Base-by-base conservation (phyloP, 2,888 invertebrate genomes). In the Euplagia quadripunctaria region DNA sequence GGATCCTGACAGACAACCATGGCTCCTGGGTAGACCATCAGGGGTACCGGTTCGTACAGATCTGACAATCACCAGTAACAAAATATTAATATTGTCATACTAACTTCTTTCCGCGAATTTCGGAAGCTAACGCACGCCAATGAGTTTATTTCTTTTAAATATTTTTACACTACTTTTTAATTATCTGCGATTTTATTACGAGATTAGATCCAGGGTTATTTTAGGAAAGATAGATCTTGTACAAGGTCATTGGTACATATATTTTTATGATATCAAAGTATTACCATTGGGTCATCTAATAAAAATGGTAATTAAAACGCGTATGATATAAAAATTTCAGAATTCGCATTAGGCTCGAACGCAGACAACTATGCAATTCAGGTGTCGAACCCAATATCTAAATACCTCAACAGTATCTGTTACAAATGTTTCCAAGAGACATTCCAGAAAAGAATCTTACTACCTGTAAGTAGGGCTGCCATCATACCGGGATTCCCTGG, bases 31-130 rank as follows among this genome's bases (percentile, higher is more conserved):
- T 78, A 70, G 77, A 82, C 80, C 85, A 82, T 78, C 79, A 80
- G 74, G 78, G 63, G 75, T 58, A 68, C 72, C 83, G 70, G 81
- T 80, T 79, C 83, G 82, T 76, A 82, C 79, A 74, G 77, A 84
- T 83, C 84, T 84, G 84, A 84, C 85, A 84, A 84, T 78, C 82
- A 84, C 79, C 82, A 84, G 75, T 78, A 66, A 84, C n/a, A 73
- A 64, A 77, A 77, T 71, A 70, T 84, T 84, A 84, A 82, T 84
- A 79, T 77, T 74, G 72, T 76, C 52, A 76, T 75, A 78, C 68
- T 75, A 65, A 76, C 74, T 76, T 64, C 41, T 73, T 67, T 63
- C 63, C 42, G 52, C 67, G 67, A n/a, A 52, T 64, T 66, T 11
- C 31, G 42, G 42, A 31, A 63, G 7, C 16, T 3, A 63, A 63